phyloP scores from a whole-genome alignment of 2,797 vertebrate species.

The Acanthurus tractus region DNA sequence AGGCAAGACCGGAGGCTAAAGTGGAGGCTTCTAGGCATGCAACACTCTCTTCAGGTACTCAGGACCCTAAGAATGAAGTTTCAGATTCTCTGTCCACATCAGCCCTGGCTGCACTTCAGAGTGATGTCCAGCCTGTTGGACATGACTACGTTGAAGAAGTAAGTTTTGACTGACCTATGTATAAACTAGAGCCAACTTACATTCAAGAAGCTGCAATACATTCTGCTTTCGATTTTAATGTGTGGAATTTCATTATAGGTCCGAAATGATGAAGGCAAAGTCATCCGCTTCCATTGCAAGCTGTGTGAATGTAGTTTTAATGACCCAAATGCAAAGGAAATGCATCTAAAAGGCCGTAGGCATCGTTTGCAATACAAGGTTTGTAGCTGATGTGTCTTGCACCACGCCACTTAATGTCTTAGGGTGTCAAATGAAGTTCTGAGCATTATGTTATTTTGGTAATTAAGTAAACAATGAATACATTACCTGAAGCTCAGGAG shows the following conservation, averaged over 20 bases:
- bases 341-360: slow-evolving; percentile 96
- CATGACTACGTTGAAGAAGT: slow-evolving; percentile 99
- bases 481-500: no score
- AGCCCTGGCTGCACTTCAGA: slow-evolving; percentile 93
- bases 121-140: slow-evolving; percentile 96
- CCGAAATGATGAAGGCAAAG: slow-evolving; percentile 97
- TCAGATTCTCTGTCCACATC: slow-evolving; percentile 89
- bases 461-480: no score
- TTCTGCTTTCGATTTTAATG: not conserved
- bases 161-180: not conserved
- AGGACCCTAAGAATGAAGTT: slow-evolving; percentile 78
- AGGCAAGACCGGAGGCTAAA: slow-evolving; percentile 89
- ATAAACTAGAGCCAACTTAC: fast-evolving
- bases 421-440: no score
- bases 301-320: slow-evolving; percentile 99
- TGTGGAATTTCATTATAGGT: slow-evolving; percentile 83
- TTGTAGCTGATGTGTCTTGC: slow-evolving; percentile 10
- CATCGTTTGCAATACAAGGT: slow-evolving; percentile 98
- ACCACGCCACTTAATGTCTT: not conserved
- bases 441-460: no score
- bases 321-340: slow-evolving; percentile 98
- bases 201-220: not conserved
- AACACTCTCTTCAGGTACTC: slow-evolving; percentile 38
- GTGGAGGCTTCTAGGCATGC: slow-evolving; percentile 74
- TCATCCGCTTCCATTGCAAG: slow-evolving; percentile 98